Base-by-base conservation (phyloP, 2,888 invertebrate genomes). In the Eupithecia centaureata region DNA sequence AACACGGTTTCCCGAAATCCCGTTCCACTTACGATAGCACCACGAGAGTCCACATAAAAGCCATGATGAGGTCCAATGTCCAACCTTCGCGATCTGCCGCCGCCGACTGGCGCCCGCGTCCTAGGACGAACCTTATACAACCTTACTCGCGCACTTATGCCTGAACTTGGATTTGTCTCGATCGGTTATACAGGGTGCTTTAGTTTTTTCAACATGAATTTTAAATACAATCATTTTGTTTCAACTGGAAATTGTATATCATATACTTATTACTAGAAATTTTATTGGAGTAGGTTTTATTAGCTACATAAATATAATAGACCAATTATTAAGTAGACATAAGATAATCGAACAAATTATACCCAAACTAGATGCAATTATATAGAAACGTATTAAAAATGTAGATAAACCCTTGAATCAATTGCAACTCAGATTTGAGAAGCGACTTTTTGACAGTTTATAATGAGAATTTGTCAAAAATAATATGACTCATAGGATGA, bases 131-230 rank as follows among this genome's bases (percentile, higher is more conserved):
- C 85, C 88, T 91, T 91, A 90, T 88, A 90, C 83, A 56, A 30
- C 56, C 56, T 54, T 54, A 52, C 56, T n/a, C 77, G 85, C 86
- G 86, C 88, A 86, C 88, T 88, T 86, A 86, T 77, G 86, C 84
- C 88, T 92, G 90, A 92, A 91, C 93, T 91, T 91, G 91, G 90
- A 90, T 91, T 91, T 92, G 92, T 92, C 92, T 92, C 90, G 86
- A 89, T 89, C 84, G 81, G 74, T 68, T 82, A 76, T 83, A 92
- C 86, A 90, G 89, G 79, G 1, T 89, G 93, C 67, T 81, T 71
- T 35, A 28, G 27, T 3, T 28, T 54, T 1, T 4, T 28, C 0
- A 13, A 52, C 18, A 15, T 8, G 10, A 15, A 18, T n/a, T n/a
- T n/a, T n/a, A 27, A 7, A n/a, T 28, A 28, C 25, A 25, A 47